Base-by-base conservation (phyloP, 1,140 invertebrate genomes). In the Euura saliciscinereae region DNA sequence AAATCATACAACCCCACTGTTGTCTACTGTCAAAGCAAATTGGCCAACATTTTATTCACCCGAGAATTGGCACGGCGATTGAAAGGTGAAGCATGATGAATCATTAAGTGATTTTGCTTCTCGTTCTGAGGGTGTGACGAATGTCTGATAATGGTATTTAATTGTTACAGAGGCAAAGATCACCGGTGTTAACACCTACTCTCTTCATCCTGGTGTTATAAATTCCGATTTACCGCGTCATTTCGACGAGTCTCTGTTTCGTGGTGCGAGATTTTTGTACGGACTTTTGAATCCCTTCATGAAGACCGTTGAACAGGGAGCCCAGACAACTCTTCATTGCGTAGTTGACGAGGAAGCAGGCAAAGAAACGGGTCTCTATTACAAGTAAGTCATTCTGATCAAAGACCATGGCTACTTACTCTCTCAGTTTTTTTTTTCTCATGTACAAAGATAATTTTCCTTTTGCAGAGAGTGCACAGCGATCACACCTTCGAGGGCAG, bases 251-350 rank as follows among this genome's bases (percentile, higher is more conserved):
- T 85, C 89, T 0, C 67, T 82, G 83, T 83, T 91, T 83, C 77
- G 77, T 70, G 83, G 90, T 45, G 80, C 68, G 45, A 75, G 71
- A 68, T 79, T 66, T 71, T 45, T 88, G 2, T 84, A 77, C 73
- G 66, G 74, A 8, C 1, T 87, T 0, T 45, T 82, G 0, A 82
- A 73, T 43, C 84, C 84, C 1, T 89, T 91, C 68, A 85, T 90
- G 43, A 94, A 94, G 83, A 89, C 86, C 7, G 88, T 90, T 0
- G 88, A 89, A 75, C 89, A 93, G 77, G 95, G 95, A 0, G 94
- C 94, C 6, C 95, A 96, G 84, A 96, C 95, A 1, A 91, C 92
- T 2, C 86, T 97, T 65, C 91, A 95, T 79, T 95, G 95, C 80
- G 90, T 94, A 3, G 83, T 96, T 1, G 92, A 94, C 82, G 92